Conservation (phyloP, 2,113 vertebrate genomes). For the Macquaria ambigua region DNA sequence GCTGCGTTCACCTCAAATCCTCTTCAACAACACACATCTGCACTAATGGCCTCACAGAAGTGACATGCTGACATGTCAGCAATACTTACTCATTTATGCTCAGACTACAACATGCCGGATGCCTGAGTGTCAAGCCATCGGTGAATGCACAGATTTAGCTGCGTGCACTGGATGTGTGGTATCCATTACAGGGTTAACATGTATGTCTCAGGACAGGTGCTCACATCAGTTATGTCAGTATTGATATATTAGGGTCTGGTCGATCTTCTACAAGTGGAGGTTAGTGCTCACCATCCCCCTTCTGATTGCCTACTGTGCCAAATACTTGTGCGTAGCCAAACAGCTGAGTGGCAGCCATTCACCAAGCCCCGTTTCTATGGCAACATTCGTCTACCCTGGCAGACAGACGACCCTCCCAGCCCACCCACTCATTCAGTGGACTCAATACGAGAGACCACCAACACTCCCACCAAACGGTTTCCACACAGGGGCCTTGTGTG, state of each 20-base stretch:
- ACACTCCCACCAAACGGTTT: slow-evolving; percentile 32
- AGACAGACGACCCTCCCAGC: slow-evolving; percentile 41
- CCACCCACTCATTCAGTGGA: slow-evolving; percentile 68
- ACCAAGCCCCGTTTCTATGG: slow-evolving; percentile 51
- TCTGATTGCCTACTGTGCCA: slow-evolving; percentile 24
- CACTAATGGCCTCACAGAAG: slow-evolving; percentile 55
- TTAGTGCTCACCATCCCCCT: slow-evolving; percentile 1
- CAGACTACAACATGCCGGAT: slow-evolving; percentile 11
- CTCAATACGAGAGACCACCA: slow-evolving; percentile 59
- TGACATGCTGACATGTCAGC: slow-evolving; percentile 30
- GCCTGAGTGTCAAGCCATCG: not conserved
- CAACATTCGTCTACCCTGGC: slow-evolving; percentile 36
- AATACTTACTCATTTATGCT: slow-evolving; percentile 65
- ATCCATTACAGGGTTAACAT: slow-evolving; percentile 17
- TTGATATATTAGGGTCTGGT: not conserved
- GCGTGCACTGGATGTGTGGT: not conserved
- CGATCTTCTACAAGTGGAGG: slow-evolving; percentile 16
- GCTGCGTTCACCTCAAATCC: slow-evolving; percentile 34
- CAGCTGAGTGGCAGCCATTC: slow-evolving; percentile 73
- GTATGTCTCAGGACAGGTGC: slow-evolving; percentile 11
- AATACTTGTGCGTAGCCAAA: slow-evolving; percentile 61
- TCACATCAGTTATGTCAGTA: not conserved
- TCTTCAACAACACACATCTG: slow-evolving; percentile 40
- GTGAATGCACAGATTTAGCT: not conserved
- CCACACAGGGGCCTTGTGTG: slow-evolving; percentile 16